A percentile compares a stretch with the other conserved stretches of the same genome.
phyloP scores from a whole-genome alignment of 2,113 vertebrate genomes.

The Antechinus stuartii region DNA sequence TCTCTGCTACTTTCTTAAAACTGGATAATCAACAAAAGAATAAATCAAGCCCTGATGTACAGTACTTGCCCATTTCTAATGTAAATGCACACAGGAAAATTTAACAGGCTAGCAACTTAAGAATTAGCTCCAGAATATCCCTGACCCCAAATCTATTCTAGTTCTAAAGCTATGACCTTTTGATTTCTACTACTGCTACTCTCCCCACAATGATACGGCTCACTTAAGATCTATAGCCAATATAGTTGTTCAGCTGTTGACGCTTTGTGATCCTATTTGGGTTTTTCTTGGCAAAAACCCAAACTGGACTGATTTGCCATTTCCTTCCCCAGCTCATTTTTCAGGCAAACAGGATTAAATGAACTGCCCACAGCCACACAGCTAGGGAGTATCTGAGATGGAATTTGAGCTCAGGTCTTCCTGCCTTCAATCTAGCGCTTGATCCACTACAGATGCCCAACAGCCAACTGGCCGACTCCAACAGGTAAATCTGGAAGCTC shows the following conservation, averaged over 20 bases:
- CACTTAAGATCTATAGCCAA: neutral
- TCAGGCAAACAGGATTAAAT: neutral
- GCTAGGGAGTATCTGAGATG: neutral
- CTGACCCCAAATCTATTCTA: neutral
- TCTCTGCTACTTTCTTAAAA: neutral
- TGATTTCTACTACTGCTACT: too few relatives aligned
- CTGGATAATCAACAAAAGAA: neutral
- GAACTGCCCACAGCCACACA: neutral
- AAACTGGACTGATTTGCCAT: neutral
- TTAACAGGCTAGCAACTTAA: neutral
- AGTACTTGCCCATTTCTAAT: neutral
- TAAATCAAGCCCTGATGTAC: neutral
- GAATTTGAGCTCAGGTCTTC: neutral
- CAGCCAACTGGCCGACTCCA: accelerated
- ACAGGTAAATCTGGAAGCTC: neutral
- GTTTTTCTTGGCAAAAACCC: neutral
- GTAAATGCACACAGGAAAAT: neutral
- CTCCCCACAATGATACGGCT: neutral
- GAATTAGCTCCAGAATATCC: accelerated
- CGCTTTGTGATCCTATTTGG: neutral
- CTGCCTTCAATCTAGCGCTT: too few relatives aligned
- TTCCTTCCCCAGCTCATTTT: neutral
- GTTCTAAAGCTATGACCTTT: neutral
- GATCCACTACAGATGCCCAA: neutral
- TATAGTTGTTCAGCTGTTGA: neutral